Evolutionary conservation across 2,797 vertebrate species (phyloP).

Genomic region (Eremophila alpestris): DNA sequence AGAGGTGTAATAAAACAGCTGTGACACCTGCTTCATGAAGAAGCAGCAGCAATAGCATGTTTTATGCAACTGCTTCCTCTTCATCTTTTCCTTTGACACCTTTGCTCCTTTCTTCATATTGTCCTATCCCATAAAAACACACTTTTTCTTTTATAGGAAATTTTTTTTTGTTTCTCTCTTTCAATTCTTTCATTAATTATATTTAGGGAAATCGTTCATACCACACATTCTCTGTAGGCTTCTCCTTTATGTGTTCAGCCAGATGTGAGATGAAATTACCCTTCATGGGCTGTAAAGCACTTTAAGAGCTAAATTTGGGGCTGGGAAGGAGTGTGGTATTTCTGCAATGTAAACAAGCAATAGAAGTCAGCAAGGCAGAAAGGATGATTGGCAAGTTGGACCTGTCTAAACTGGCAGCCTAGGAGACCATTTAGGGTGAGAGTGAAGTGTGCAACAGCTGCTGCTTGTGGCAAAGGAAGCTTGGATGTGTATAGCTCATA

Average conservation of each 20-base stretch:
- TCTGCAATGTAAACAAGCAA: background rate
- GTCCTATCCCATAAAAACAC: background rate
- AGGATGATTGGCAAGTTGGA: background rate
- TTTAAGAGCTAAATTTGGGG: background rate
- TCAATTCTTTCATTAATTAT: background rate
- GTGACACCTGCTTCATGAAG: background rate
- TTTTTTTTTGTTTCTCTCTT: background rate
- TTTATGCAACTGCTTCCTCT: background rate
- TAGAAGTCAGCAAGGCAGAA: background rate
- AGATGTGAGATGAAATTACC: background rate
- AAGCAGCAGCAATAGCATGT: background rate
- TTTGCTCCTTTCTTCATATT: background rate
- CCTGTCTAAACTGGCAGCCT: background rate
- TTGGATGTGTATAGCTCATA: background rate
- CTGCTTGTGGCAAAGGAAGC: background rate
- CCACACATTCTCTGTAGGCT: background rate
- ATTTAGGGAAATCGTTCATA: background rate
- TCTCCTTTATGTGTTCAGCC: background rate
- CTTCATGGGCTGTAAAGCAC: background rate
- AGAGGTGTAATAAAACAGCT: background rate
- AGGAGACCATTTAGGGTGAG: background rate
- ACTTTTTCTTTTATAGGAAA: background rate
- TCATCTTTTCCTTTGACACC: background rate
- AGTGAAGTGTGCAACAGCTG: background rate
- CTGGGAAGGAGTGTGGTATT: background rate